Base-by-base conservation (phyloP, 2,888 invertebrate genomes). In the Nebria brevicollis region DNA sequence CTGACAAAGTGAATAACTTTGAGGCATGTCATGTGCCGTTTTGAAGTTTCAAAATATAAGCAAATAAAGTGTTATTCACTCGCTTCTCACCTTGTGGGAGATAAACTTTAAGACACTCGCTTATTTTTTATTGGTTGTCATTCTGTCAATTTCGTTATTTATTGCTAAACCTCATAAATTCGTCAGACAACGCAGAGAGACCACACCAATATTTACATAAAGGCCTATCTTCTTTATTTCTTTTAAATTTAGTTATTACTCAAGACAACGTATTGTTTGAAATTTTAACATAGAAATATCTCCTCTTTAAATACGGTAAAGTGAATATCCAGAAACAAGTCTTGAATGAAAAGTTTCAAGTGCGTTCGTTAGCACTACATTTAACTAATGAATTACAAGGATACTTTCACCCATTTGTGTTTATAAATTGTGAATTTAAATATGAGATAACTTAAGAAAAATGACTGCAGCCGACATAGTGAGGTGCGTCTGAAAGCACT, bases 101-200 rank as follows among this genome's bases (percentile, higher is more conserved):
- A 54, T 54, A 54, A 54, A 54, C 54, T 54, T 54, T 54, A 11
- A 54, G 8, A 1, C 13, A 11, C 6, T 54, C 8, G 4, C 8
- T 54, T 54, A 34, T 54, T 86, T 86, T 87, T 88, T 88, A 87
- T 86, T 86, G 85, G 86, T 86, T 87, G 87, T 87, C 88, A 88
- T 86, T 84, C 86, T 86, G 87, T 87, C 87, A 87, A 86, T 86
- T 86, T 85, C 68, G 80, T 86, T 86, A 88, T 87, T 87, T 86
- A 87, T 87, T 86, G 85, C 85, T 82, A 7, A 54, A 13, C 54
- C 54, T 13, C 54, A 54, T 3, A 13, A 54, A 54, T 54, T 54
- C 54, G 13, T 54, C 54, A 7, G 54, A 54, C 54, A 11, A 2
- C 8, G 54, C 54, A 1, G 54, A 54, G 54, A 5, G 54, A 54